Conservation (phyloP, 2,888 invertebrate species). For the Drosophila gaucha region DNA sequence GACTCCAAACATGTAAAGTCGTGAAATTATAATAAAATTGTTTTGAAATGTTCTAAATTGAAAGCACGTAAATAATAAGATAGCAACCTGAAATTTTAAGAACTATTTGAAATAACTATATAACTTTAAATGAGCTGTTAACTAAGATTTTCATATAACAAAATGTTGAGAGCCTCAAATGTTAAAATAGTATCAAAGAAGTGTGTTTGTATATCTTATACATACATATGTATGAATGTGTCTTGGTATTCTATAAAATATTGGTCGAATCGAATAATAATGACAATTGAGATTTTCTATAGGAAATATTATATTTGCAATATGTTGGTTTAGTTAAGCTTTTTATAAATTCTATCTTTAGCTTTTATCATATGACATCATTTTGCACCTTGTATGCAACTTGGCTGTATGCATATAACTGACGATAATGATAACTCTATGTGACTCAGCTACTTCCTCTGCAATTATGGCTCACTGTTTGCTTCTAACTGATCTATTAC, state of each 20-base stretch:
- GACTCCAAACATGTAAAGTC: neutral
- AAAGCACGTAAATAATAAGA: conserved; percentile 9
- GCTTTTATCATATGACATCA: neutral
- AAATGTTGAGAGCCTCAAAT: neutral
- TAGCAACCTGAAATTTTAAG: neutral
- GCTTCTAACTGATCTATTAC: conserved; percentile 7
- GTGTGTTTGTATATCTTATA: too few relatives aligned
- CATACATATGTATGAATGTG: too few relatives aligned
- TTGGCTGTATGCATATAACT: conserved; percentile 5
- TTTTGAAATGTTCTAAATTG: neutral
- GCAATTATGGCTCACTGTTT: conserved; percentile 18
- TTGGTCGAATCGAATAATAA: too few relatives aligned
- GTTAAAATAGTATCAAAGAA: too few relatives aligned
- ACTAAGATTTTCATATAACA: too few relatives aligned
- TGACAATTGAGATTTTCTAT: neutral
- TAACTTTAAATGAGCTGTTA: neutral
- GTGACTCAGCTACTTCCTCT: conserved; percentile 20
- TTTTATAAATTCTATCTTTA: neutral
- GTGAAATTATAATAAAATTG: conserved; percentile 4
- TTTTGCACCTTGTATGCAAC: neutral
- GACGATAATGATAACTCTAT: conserved; percentile 23
- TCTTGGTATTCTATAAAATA: too few relatives aligned
- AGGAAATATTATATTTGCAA: too few relatives aligned
- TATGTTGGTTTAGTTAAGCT: neutral
- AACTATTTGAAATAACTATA: neutral